Evolutionary conservation across 2,888 invertebrate genomes (phyloP), one percentile per base, ranked within the genome.

Genomic region (Campopleginae sp.): DNA sequence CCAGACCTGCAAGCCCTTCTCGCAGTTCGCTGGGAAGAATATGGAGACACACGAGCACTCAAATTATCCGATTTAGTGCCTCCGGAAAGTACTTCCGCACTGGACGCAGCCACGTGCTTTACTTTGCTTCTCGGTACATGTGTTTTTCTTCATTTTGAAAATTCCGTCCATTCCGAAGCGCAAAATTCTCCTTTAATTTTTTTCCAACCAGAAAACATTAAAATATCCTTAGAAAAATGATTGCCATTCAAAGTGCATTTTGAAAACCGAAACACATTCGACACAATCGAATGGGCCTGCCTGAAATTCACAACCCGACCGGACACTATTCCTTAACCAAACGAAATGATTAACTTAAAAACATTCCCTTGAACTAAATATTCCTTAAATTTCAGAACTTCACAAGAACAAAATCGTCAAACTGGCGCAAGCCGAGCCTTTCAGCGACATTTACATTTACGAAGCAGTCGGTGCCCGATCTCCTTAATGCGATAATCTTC

Each of bases 1-100:
- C 48, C 42, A n/a, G 74, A 77, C 10, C 68, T 84, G 71, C 12
- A 54, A 42, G 72, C 54, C 31, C n/a, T 46, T n/a, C 66, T 84
- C 17, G 27, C 44, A 14, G 42, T 72, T 58, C 23, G 27, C 1
- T 84, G 84, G 84, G 12, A 33, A 7, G 7, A 38, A 2, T 51
- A n/a, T 19, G 48, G 33, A 6, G 3, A 12, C n/a, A 19, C n/a
- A 75, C 95, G 96, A 71, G 94, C 96, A 31, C 96, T 99, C 0
- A 96, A 97, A 0, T 93, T 99, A 1, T 99, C 99, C 94, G 97
- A 98, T 92, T 99, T 99, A 98, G 96, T 99, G 75, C 98, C 98
- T 94, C 95, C 99, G 84, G 96, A 97, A 17, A 98, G 99, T 96
- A 95, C 97, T 77, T 96, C 97, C 0, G 93, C 94, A 58, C 93